Evolutionary conservation across 2,113 vertebrate species (phyloP).

Genomic region (Microtus ochrogaster): DNA sequence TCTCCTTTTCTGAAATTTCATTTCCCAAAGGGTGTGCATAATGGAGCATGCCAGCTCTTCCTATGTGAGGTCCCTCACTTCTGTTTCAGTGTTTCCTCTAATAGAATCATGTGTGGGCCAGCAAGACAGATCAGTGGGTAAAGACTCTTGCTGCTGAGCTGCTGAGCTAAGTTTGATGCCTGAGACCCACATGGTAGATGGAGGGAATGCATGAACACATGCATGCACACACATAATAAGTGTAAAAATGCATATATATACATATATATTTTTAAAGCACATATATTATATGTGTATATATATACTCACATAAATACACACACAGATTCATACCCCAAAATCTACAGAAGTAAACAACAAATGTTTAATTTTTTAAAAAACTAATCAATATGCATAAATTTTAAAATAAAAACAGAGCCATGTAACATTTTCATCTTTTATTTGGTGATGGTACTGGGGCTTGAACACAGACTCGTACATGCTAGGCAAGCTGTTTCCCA

Average conservation of each 20-base stretch:
- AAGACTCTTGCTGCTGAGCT: not conserved
- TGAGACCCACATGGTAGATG: not conserved
- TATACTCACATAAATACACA: not conserved
- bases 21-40: not conserved
- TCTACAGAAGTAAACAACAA: not conserved
- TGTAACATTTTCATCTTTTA: not conserved
- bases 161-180: not conserved
- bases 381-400: not conserved
- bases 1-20: conserved; percentile 36
- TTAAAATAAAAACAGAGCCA: not conserved
- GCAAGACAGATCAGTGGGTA: not conserved
- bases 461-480: not conserved
- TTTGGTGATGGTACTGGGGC: not conserved
- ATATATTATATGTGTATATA: too few relatives aligned
- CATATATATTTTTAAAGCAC: too few relatives aligned
- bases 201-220: not conserved
- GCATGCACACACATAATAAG: not conserved
- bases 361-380: conserved; percentile 16
- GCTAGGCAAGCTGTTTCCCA: not conserved
- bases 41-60: too few relatives aligned
- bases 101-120: too few relatives aligned
- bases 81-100: not conserved
- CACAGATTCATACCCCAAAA: not conserved
- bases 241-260: not conserved
- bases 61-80: too few relatives aligned